phyloP scores from a whole-genome alignment of 2,888 invertebrate species.

The Trilocha varians region DNA sequence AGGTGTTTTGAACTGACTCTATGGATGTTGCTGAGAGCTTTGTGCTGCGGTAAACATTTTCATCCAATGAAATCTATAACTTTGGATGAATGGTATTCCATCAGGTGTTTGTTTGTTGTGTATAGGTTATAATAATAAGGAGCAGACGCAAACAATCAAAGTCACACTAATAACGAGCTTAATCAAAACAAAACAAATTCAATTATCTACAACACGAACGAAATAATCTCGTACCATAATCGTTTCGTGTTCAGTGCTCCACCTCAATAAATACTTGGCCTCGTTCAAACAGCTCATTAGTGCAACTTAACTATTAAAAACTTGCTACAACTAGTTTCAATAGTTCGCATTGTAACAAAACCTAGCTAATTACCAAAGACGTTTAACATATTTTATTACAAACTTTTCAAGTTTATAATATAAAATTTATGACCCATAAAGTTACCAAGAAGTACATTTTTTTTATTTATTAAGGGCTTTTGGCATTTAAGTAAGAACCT shows the following conservation, averaged over 20 bases:
- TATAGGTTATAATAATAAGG: not conserved
- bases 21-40: not conserved
- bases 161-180: not conserved
- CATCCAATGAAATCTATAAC: too few species aligned
- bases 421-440: too few species aligned
- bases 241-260: constrained; percentile 3
- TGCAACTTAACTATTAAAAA: constrained; percentile 28
- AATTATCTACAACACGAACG: not conserved
- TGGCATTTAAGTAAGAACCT: too few species aligned
- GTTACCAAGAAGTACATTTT: too few species aligned
- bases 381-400: constrained; percentile 62
- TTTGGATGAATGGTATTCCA: too few species aligned
- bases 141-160: not conserved
- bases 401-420: too few species aligned
- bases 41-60: too few species aligned
- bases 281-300: constrained; percentile 41
- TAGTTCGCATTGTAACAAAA: constrained; percentile 40
- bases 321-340: constrained; percentile 23
- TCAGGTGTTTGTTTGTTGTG: too few species aligned
- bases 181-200: constrained; percentile 2
- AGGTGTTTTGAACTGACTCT: too few species aligned
- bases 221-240: constrained; percentile 5
- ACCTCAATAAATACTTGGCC: constrained; percentile 19
- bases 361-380: constrained; percentile 58
- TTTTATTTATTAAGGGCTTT: too few species aligned